Evolutionary conservation across 2,113 vertebrate species (phyloP).

Genomic region (Rhineura floridana): DNA sequence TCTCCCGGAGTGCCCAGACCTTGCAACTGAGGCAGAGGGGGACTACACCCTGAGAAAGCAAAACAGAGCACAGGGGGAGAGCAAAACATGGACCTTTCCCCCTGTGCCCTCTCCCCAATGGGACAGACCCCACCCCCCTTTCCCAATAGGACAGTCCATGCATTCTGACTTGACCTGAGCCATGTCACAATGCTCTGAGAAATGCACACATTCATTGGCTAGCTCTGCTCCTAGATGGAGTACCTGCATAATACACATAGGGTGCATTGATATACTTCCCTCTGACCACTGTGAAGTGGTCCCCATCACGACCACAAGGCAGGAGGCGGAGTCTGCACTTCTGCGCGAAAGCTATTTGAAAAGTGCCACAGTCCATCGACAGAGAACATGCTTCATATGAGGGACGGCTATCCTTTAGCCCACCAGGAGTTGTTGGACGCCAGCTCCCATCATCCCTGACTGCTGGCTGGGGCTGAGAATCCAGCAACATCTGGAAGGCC

Average conservation of each 20-base stretch:
- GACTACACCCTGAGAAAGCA: rapidly evolving
- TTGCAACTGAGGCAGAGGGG: background rate
- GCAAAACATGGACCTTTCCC: rapidly evolving
- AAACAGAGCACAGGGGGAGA: background rate
- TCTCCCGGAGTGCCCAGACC: no score
- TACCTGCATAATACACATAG: background rate
- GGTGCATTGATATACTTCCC: background rate
- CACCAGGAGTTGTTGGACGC: no score
- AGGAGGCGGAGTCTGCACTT: background rate
- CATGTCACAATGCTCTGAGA: constrained; percentile 4
- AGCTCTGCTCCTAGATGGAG: background rate
- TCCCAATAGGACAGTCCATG: background rate
- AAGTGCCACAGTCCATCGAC: background rate
- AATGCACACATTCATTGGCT: background rate
- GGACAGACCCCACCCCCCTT: rapidly evolving
- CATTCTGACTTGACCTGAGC: background rate
- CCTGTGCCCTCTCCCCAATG: rapidly evolving
- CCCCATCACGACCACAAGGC: background rate
- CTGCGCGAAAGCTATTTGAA: background rate
- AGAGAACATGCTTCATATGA: background rate
- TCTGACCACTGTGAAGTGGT: background rate
- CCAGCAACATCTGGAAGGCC: no score
- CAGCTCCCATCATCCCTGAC: no score
- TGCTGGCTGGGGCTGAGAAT: no score
- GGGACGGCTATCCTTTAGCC: no score